Base-by-base conservation (phyloP, 1,140 invertebrate genomes). In the Hirudo medicinalis region DNA sequence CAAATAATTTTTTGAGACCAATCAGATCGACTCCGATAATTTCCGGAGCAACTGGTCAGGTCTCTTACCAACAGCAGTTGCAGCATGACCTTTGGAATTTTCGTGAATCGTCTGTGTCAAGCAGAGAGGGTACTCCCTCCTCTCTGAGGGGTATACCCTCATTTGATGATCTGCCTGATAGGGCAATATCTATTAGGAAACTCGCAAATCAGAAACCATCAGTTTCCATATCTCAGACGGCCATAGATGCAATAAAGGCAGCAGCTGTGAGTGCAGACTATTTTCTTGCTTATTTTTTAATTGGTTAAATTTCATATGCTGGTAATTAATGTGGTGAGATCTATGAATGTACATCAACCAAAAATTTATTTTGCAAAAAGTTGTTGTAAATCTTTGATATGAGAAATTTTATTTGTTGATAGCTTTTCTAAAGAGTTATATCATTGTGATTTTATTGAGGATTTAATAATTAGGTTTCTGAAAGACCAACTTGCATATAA, bases 71-170 rank as follows among this genome's bases (percentile, higher is more conserved):
- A 15, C 55, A 60, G 4, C 55, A 60, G 15, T 60, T n/a, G 57
- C 57, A 63, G 19, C 57, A 63, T 63, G 29, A 63, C 15, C 57
- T 63, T 63, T 63, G 57, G 57, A 63, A 32, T 32, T 25, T 22
- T 63, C 22, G 20, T 25, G 57, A 63, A 25, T 63, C 57, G 19
- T 63, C 57, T 11, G 29, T 63, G 57, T 63, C 57, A 25, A 25
- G 22, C 29, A 22, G 57, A 25, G 57, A 63, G 29, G 57, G 57
- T 25, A 32, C 29, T 11, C 57, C 57, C 57, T 25, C 22, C 57
- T 63, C 57, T 63, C 19, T 25, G 22, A 25, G 57, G 22, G 57
- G 57, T 20, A 63, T 32, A 13, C 57, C 57, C 15, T 22, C 57
- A 8, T 25, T 63, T 63, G 57, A 63, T 32, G 57, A 63, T 25